phyloP scores from a whole-genome alignment of 2,797 vertebrate genomes.

The Benthosema pterotum region DNA sequence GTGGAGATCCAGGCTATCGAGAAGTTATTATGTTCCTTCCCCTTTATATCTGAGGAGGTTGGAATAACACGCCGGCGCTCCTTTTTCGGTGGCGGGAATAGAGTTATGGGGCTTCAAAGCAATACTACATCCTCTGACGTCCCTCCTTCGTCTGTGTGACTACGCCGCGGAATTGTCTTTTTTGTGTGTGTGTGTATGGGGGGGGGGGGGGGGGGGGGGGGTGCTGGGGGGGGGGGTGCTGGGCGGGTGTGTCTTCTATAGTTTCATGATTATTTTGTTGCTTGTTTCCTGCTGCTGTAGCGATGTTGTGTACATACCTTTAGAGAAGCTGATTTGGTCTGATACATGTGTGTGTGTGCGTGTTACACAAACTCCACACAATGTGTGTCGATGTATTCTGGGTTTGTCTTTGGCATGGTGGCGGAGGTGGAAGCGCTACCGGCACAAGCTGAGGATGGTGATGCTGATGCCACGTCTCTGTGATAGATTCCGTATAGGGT shows the following conservation, averaged over 20 bases:
- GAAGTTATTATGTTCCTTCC: slow-evolving; percentile 82
- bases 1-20: slow-evolving; percentile 83
- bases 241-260: slow-evolving; percentile 48
- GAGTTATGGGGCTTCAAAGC: slow-evolving; percentile 80
- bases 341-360: too few relatives aligned
- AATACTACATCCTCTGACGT: slow-evolving; percentile 70
- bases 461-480: slow-evolving; percentile 9
- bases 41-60: slow-evolving; percentile 84
- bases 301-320: slow-evolving; percentile 54
- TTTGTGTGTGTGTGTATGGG: background rate
- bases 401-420: too few relatives aligned
- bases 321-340: slow-evolving; percentile 25
- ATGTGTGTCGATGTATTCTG: too few relatives aligned
- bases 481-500: slow-evolving; percentile 58
- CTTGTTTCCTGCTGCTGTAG: slow-evolving; percentile 57
- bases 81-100: slow-evolving; percentile 77
- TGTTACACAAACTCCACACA: too few relatives aligned
- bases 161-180: slow-evolving; percentile 63
- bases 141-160: slow-evolving; percentile 72
- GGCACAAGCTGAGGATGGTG: slow-evolving; percentile 1
- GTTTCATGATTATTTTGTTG: slow-evolving; percentile 63
- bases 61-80: slow-evolving; percentile 84
- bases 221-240: slow-evolving; percentile 36
- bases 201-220: background rate
- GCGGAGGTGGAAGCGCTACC: too few relatives aligned